A percentile compares a stretch with the other conserved stretches of the same genome.
These are phyloP conservation scores for Pheosia gnoma DNA, from an alignment of 2,888 invertebrate genomes.

Conservation along the genomic window DNA sequence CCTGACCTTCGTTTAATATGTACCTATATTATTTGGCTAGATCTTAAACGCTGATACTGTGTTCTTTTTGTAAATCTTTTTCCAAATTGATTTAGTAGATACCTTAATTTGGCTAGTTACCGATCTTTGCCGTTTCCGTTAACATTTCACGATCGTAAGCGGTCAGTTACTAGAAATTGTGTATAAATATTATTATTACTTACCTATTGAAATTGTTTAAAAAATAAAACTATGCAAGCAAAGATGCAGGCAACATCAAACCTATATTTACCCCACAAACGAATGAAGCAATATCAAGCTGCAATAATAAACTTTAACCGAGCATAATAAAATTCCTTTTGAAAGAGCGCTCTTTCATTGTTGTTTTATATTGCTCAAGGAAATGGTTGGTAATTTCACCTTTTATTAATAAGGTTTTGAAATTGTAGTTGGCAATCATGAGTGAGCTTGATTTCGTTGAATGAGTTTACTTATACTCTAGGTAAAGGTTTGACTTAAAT, in stretches of 20 bases:
- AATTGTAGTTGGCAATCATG: neutral
- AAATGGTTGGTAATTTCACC: neutral
- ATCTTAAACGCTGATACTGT: no score
- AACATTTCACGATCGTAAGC: no score
- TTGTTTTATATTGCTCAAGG: neutral
- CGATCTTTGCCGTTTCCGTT: no score
- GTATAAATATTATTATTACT: no score
- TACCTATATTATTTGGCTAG: no score
- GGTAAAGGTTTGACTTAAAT: neutral
- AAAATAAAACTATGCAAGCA: neutral
- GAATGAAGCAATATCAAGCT: slow-evolving; percentile 1
- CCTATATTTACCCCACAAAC: neutral
- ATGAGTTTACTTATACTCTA: neutral
- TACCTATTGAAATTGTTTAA: neutral
- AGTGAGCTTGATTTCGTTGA: neutral
- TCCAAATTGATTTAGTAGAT: no score
- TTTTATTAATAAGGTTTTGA: slow-evolving; percentile 2
- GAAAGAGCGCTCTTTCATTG: neutral
- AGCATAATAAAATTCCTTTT: slow-evolving; percentile 1
- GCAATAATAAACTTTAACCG: neutral
- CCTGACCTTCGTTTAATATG: no score
- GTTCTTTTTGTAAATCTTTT: no score
- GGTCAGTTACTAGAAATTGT: no score
- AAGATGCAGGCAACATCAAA: neutral
- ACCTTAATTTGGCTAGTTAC: no score